Evolutionary conservation across 2,113 vertebrate genomes (phyloP), one percentile per base, ranked within the genome.

Genomic region (Terrapene triunguis): DNA sequence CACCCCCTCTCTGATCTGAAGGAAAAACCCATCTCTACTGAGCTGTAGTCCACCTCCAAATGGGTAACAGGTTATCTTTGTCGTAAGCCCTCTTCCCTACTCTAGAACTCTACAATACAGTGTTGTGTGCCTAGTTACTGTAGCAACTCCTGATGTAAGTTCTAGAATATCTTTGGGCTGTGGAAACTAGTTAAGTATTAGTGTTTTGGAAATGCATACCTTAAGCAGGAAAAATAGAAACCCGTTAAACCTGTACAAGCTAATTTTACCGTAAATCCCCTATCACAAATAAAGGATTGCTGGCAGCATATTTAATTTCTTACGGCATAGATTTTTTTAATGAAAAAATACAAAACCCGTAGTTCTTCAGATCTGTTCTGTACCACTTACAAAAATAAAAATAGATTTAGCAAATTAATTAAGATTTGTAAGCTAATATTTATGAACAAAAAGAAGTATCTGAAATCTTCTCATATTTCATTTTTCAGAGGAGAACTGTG

Each of bases 391-490:
- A 96, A 92, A 84, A 50, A 82, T 7, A 93, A 87, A 94, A 95
- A 35, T 90, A 92, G 74, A 44, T 92, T 90, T 89, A 72, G n/a
- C 42, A 72, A 72, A 32, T 87, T 38, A 85, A 85, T 91, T 76
- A 38, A 69, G 17, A 69, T n/a, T 5, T 38, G 8, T 65, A 69
- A 21, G 35, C 16, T 69, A 69, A n/a, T n/a, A 69, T 96, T 93
- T 84, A 92, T 82, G 32, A 93, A 22, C 91, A 92, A 96, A 89
- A 88, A 38, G 44, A 90, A 94, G 55, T 51, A 94, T 79, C 69
- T 93, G 95, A 35, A 89, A 62, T 92, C 80, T 54, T 86, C 90
- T 97, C 89, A 82, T 29, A 74, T 96, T 95, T 97, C 83, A 90
- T 89, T 93, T 94, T 95, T 94, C 88, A 97, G 96, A 79, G 54